Base-by-base conservation (phyloP, 2,113 vertebrate genomes). In the Marmota monax region DNA sequence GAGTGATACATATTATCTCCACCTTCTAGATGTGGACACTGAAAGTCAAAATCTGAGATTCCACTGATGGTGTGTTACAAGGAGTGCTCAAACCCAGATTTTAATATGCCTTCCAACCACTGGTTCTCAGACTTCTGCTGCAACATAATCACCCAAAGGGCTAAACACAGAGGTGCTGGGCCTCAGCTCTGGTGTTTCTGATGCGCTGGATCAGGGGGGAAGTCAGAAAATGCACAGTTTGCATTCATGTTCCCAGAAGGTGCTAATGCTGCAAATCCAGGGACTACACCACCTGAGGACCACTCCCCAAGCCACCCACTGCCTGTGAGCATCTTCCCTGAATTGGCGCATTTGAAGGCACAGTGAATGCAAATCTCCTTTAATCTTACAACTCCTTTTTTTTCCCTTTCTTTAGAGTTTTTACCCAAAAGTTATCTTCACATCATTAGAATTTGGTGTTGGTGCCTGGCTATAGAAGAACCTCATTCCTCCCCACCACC, bases 381-480 rank as follows among this genome's bases (percentile, higher is more conserved):
- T 56, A 39, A 84, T 45, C 63, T 42, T 61, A 48, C 29, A 51
- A 16, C 5, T 39, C 6, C 63, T 13, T 32, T 39, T 53, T 56
- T 6, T 4, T 37, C 5, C 18, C 22, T 45, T 7, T 48, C 22
- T 48, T 42, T 0, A 14, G 11, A 39, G 13, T 39, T 70, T 70
- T 90, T 73, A 13, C 25, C 78, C 25, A 12, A 84, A 16, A 3
- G 0, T 37, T 94, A 77, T 80, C 90, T 53, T 95, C 25, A 20
- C 23, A 90, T 92, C 53, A n/a, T 90, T 78, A 96, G 79, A 0
- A 0, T 85, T 88, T 80, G 48, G 45, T 42, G 58, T 91, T 93
- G 48, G 16, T 45, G 51, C 90, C 32, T 23, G 27, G 25, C 5
- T 53, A 32, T 63, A 12, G 78, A 67, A 90, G 39, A 83, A 67